Evolutionary conservation across 2,113 vertebrate genomes (phyloP).

Genomic region (Myotis brandtii): DNA sequence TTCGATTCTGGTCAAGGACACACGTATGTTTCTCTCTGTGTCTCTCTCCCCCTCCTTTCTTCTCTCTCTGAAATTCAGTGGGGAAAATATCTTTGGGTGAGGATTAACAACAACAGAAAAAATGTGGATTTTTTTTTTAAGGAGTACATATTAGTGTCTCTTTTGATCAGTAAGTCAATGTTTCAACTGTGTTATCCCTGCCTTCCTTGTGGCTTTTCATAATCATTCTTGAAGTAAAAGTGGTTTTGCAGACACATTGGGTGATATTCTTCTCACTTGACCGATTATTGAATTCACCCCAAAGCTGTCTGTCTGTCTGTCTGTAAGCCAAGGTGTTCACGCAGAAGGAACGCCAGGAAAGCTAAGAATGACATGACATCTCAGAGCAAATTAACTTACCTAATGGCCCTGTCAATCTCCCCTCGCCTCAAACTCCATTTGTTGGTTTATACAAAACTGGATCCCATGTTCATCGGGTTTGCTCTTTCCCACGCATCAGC

Average conservation of each 20-base stretch:
- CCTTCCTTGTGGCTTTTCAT: slow-evolving; percentile 81
- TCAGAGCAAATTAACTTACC: slow-evolving; percentile 53
- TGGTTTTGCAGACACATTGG: slow-evolving; percentile 56
- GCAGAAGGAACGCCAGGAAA: slow-evolving; percentile 46
- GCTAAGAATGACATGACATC: not conserved
- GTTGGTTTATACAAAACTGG: not conserved
- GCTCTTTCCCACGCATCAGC: not conserved
- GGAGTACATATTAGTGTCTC: slow-evolving; percentile 68
- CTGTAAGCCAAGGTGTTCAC: slow-evolving; percentile 24
- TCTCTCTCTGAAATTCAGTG: no score
- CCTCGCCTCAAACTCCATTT: not conserved
- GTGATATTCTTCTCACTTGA: slow-evolving; percentile 57
- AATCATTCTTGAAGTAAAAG: slow-evolving; percentile 72
- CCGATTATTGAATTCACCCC: slow-evolving; percentile 66
- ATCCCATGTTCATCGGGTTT: not conserved
- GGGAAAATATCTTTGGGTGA: no score
- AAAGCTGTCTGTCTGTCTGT: slow-evolving; percentile 76
- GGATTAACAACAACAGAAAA: no score
- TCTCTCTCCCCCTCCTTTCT: no score
- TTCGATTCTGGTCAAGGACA: no score
- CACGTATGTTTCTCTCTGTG: no score
- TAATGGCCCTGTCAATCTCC: slow-evolving; percentile 50
- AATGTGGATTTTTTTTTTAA: not conserved
- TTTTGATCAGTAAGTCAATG: slow-evolving; percentile 82
- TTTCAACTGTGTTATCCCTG: slow-evolving; percentile 70